phyloP scores from a whole-genome alignment of 1,140 invertebrate genomes.

The Liolophura sinensis region DNA sequence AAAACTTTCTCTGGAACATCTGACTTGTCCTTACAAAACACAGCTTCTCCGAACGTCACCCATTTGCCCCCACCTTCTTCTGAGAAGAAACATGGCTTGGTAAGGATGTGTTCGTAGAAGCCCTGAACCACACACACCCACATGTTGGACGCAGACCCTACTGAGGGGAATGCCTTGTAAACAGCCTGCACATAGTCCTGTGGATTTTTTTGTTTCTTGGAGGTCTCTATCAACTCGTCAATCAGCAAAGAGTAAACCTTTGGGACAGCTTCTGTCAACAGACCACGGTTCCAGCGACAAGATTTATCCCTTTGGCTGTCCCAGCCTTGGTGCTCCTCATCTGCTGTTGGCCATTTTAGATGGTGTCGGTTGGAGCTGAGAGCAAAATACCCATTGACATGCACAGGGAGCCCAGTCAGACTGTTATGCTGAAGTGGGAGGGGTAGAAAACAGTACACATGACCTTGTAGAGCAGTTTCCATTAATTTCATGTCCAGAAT shows the following conservation, averaged over 20 bases:
- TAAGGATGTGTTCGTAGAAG: too few species aligned
- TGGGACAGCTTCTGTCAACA: conserved; percentile 38
- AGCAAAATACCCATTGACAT: conserved; percentile 50
- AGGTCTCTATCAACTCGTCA: conserved; percentile 5
- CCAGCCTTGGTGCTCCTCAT: conserved; percentile 13
- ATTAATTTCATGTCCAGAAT: conserved; percentile 26
- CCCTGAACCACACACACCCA: too few species aligned
- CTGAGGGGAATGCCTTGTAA: conserved; percentile 1
- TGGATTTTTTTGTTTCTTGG: neutral
- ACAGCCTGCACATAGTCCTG: neutral
- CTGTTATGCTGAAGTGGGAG: conserved; percentile 34
- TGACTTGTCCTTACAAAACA: too few species aligned
- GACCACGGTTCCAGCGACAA: conserved; percentile 41
- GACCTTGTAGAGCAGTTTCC: conserved; percentile 26
- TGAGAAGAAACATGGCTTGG: too few species aligned
- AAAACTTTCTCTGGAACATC: too few species aligned
- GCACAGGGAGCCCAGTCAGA: conserved; percentile 46
- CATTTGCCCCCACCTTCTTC: too few species aligned
- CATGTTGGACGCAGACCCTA: too few species aligned
- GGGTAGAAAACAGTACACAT: conserved; percentile 51
- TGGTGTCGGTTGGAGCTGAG: conserved; percentile 45
- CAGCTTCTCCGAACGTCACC: too few species aligned
- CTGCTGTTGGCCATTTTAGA: conserved; percentile 42
- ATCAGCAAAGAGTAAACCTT: conserved; percentile 23
- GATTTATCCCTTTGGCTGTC: conserved; percentile 27